These are phyloP conservation scores for Anguilla obscura DNA, from an alignment of 2,797 vertebrate genomes.

Conservation along the genomic window DNA sequence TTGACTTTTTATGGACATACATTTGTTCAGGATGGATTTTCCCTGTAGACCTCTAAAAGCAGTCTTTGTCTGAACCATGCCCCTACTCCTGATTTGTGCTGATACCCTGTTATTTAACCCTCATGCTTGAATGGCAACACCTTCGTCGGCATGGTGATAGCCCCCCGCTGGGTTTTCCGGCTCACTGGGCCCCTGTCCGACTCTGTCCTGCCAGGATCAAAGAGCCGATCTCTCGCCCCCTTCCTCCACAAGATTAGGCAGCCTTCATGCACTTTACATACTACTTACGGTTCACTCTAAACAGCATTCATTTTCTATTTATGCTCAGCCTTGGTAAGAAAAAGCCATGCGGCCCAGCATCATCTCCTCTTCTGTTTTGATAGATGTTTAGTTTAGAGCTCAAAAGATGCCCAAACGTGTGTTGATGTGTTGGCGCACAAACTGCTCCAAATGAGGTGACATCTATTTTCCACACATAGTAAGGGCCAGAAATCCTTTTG, in stretches of 20 bases:
- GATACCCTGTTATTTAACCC: conserved; percentile 28
- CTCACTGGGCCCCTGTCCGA: conserved; percentile 38
- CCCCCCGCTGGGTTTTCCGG: conserved; percentile 32
- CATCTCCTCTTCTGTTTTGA: neutral
- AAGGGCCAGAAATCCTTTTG: conserved; percentile 43
- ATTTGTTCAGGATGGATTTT: neutral
- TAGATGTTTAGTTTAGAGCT: neutral
- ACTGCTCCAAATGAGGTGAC: neutral
- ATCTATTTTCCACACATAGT: conserved; percentile 51
- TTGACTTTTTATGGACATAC: conserved; percentile 1
- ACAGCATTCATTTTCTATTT: neutral
- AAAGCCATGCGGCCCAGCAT: neutral
- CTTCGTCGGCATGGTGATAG: conserved; percentile 28
- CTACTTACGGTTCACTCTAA: neutral
- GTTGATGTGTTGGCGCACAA: too few relatives aligned
- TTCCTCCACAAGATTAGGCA: conserved; percentile 20
- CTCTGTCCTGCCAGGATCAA: conserved; percentile 43
- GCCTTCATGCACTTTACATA: neutral
- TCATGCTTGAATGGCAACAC: conserved; percentile 32
- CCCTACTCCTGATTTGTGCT: neutral
- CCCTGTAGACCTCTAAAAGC: neutral
- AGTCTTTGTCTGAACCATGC: conserved; percentile 9
- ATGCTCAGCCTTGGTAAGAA: neutral
- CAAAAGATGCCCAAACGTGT: neutral
- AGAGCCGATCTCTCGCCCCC: conserved; percentile 38